phyloP scores from a whole-genome alignment of 23 tunicate species.

The Trididemnum miniatum region DNA sequence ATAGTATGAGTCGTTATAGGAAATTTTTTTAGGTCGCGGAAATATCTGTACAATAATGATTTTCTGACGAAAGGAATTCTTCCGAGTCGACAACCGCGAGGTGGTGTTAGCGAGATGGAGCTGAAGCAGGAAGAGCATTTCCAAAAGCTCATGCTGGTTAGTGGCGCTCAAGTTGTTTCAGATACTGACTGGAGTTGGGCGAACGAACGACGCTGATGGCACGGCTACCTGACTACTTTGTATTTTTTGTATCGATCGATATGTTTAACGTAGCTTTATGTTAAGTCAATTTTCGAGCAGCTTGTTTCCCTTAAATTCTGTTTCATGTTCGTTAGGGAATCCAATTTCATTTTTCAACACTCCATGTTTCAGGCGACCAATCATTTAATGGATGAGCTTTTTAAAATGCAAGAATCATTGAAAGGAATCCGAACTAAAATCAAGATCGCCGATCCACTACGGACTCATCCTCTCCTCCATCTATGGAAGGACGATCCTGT shows the following conservation, averaged over 20 bases:
- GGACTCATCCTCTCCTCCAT: conserved; percentile 50
- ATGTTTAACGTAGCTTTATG: too few relatives aligned
- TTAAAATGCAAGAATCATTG: conserved; percentile 58
- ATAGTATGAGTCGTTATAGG: not conserved
- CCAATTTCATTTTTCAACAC: too few relatives aligned
- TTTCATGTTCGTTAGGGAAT: too few relatives aligned
- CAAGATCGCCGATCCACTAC: conserved; percentile 40
- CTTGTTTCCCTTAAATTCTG: too few relatives aligned
- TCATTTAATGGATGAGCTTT: conserved; percentile 60
- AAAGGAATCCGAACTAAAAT: conserved; percentile 49
- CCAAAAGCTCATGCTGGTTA: conserved; percentile 56
- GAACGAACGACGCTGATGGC: too few relatives aligned
- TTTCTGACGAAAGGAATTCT: conserved; percentile 73
- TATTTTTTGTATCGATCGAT: too few relatives aligned
- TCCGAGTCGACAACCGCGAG: conserved; percentile 22
- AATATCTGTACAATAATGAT: conserved; percentile 72
- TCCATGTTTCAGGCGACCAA: conserved; percentile 53
- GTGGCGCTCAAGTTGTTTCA: too few relatives aligned
- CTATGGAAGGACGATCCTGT: conserved; percentile 64
- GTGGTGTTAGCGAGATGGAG: not conserved
- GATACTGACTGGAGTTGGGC: too few relatives aligned
- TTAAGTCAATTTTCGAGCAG: too few relatives aligned
- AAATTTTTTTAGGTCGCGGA: conserved; percentile 32
- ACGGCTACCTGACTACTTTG: too few relatives aligned
- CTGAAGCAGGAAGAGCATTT: conserved; percentile 20